A percentile compares a stretch with the other conserved stretches of the same genome.
Conservation (phyloP, 2,888 invertebrate species). For the Octonoba sinensis region DNA sequence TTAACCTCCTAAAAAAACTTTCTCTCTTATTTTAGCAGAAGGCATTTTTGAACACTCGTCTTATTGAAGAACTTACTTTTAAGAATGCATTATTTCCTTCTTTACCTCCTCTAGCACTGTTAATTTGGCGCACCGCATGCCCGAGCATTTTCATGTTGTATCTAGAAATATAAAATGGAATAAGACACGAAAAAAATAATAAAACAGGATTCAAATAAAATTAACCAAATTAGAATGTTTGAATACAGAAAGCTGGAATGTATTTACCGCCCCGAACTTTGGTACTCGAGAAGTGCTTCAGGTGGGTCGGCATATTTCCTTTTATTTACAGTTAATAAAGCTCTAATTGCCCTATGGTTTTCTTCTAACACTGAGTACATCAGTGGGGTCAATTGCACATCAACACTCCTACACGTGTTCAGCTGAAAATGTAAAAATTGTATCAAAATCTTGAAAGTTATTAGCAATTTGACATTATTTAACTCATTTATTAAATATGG, state of each 20-base stretch:
- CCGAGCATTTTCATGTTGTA: constrained; percentile 70
- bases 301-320: constrained; percentile 65
- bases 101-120: constrained; percentile 72
- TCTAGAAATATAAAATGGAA: constrained; percentile 56
- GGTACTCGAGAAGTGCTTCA: constrained; percentile 68
- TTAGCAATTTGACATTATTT: background rate
- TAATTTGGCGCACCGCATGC: constrained; percentile 71
- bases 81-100: constrained; percentile 75
- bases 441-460: background rate
- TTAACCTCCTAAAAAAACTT: no score
- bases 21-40: background rate
- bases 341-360: constrained; percentile 69
- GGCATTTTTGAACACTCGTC: background rate
- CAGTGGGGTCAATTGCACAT: constrained; percentile 69
- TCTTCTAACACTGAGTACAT: constrained; percentile 70
- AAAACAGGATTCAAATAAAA: no score
- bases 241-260: background rate
- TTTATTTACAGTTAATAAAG: constrained; percentile 67
- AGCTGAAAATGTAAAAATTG: constrained; percentile 43
- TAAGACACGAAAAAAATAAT: background rate
- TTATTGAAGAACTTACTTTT: constrained; percentile 69
- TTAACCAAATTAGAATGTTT: background rate
- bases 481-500: background rate
- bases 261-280: constrained; percentile 70
- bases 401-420: constrained; percentile 68